Evolutionary conservation across 1,140 invertebrate genomes (phyloP).

Genomic region (Bicyclus anynana): DNA sequence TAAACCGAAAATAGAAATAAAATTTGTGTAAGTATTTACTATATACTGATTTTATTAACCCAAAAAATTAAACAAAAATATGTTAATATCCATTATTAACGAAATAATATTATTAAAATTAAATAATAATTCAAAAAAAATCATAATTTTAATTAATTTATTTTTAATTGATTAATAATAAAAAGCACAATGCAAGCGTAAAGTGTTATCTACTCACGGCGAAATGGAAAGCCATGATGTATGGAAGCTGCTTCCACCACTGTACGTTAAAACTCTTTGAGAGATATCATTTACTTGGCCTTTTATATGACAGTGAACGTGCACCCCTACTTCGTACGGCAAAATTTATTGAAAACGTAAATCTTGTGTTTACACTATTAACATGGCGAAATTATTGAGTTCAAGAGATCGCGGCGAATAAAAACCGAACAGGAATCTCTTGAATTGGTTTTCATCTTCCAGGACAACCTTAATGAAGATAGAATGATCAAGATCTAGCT

Average conservation of each 20-base stretch:
- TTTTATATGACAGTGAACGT: constrained; percentile 69
- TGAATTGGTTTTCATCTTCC: background rate
- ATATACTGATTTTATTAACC: no score
- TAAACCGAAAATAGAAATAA: no score
- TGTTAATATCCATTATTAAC: no score
- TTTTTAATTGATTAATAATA: no score
- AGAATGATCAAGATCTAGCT: no score
- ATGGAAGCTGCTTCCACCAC: constrained; percentile 34
- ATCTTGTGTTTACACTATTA: constrained; percentile 18
- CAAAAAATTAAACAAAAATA: no score
- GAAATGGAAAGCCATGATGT: constrained; percentile 55
- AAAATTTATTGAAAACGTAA: constrained; percentile 19
- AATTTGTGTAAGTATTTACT: no score
- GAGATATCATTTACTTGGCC: constrained; percentile 21
- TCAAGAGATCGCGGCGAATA: background rate
- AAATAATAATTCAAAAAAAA: no score
- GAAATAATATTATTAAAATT: background rate
- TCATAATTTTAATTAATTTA: no score
- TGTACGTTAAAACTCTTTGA: constrained; percentile 24
- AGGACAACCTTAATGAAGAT: no score
- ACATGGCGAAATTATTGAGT: background rate
- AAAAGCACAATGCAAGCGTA: background rate
- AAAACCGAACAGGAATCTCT: background rate
- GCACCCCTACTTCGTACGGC: constrained; percentile 41
- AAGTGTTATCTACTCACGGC: constrained; percentile 47